These are phyloP conservation scores for Sminthopsis crassicaudata DNA, from an alignment of 2,113 vertebrate genomes.

Conservation along the genomic window DNA sequence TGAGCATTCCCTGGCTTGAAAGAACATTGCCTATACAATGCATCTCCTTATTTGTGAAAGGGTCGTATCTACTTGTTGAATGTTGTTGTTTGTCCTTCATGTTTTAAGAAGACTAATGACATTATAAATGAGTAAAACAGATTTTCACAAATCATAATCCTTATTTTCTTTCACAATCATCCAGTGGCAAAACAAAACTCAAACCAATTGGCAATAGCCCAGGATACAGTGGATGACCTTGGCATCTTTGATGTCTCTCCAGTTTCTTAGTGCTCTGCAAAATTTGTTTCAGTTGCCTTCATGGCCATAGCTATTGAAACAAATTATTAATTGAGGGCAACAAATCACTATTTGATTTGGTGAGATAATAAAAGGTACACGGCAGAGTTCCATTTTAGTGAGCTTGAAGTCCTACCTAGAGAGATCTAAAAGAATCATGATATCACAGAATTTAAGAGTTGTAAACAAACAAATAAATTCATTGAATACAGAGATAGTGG, in stretches of 20 bases:
- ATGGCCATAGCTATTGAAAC: not conserved
- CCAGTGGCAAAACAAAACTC: not conserved
- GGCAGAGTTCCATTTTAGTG: not conserved
- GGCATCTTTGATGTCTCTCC: not conserved
- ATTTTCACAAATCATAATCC: too few species aligned
- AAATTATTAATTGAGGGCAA: not conserved
- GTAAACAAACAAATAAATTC: not conserved
- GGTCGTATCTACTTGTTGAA: not conserved
- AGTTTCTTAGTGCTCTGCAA: not conserved
- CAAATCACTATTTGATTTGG: not conserved
- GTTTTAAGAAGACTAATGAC: not conserved
- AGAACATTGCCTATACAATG: not conserved
- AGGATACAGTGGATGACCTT: not conserved
- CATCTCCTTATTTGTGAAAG: not conserved
- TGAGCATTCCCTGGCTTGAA: not conserved
- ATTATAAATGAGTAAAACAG: not conserved
- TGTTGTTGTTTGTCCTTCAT: not conserved
- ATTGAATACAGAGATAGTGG: not conserved
- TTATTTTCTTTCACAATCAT: not conserved
- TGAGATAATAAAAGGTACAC: not conserved
- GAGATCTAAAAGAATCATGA: not conserved
- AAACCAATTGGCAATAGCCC: not conserved
- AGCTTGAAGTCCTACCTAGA: not conserved
- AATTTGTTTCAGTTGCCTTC: not conserved
- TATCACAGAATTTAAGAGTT: not conserved